phyloP scores from a whole-genome alignment of 2,113 vertebrate genomes.

The Tragelaphus scriptus region DNA sequence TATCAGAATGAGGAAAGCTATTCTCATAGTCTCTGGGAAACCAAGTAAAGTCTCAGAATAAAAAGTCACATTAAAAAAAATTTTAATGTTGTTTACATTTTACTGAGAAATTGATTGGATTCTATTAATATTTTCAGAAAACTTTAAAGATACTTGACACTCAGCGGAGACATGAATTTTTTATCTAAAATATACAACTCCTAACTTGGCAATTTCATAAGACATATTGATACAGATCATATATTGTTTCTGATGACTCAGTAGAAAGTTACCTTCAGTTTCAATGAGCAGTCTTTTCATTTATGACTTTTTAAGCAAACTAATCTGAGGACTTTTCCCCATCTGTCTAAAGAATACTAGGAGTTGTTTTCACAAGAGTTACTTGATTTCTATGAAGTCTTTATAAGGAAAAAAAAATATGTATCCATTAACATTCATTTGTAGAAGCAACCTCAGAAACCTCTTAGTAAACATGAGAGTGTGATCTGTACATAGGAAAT shows the following conservation, averaged over 20 bases:
- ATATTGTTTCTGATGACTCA: constrained; percentile 22
- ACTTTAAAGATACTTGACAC: not conserved
- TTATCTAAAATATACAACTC: not conserved
- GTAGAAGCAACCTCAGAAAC: not conserved
- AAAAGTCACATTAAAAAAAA: not conserved
- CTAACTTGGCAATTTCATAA: constrained; percentile 19
- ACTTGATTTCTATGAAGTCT: not conserved
- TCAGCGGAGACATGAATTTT: not conserved
- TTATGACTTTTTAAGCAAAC: not conserved
- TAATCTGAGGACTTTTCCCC: constrained; percentile 14
- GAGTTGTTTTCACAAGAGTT: not conserved
- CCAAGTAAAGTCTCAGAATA: not conserved
- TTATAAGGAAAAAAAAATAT: not conserved
- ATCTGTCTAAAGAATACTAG: not conserved
- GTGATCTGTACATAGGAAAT: not conserved
- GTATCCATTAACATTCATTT: not conserved
- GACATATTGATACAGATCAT: not conserved
- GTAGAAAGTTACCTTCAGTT: constrained; percentile 44
- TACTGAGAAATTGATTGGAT: not conserved
- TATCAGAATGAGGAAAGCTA: not conserved
- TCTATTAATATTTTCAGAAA: not conserved
- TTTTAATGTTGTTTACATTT: not conserved
- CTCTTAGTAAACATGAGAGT: not conserved
- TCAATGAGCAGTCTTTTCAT: constrained; percentile 34
- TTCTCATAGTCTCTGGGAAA: not conserved